Evolutionary conservation across 1,140 invertebrate genomes (phyloP).

Genomic region (Hestina assimilis): DNA sequence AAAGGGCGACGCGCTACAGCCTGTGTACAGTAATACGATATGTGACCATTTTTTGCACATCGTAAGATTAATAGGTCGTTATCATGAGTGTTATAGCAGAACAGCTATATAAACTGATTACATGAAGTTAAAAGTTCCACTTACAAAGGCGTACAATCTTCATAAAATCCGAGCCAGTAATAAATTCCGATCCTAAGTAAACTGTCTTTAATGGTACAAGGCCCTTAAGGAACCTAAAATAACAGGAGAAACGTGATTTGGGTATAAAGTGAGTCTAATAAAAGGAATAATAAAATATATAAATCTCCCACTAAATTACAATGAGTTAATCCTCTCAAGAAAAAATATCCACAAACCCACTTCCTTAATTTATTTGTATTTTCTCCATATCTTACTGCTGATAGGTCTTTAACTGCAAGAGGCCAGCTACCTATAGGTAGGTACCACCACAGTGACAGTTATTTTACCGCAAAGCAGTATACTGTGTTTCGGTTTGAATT

Average conservation of each 20-base stretch:
- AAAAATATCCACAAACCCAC: too few species aligned
- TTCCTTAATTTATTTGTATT: too few species aligned
- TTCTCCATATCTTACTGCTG: too few species aligned
- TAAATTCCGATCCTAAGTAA: constrained; percentile 37
- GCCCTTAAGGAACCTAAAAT: constrained; percentile 36
- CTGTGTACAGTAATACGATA: not conserved
- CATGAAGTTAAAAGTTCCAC: not conserved
- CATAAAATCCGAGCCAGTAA: constrained; percentile 26
- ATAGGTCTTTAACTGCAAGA: too few species aligned
- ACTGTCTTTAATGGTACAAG: constrained; percentile 25
- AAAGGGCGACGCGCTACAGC: not conserved
- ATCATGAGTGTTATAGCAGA: not conserved
- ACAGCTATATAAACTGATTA: too few species aligned
- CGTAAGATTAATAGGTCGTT: not conserved
- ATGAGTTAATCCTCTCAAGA: too few species aligned
- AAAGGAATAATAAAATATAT: not conserved
- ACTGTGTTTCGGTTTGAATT: too few species aligned
- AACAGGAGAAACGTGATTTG: constrained; percentile 32
- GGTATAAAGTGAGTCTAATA: constrained; percentile 24
- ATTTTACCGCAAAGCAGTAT: too few species aligned
- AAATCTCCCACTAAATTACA: not conserved
- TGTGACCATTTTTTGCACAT: not conserved
- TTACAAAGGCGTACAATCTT: constrained; percentile 19
- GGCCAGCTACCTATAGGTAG: too few species aligned
- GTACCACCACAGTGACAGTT: too few species aligned